A percentile compares a stretch with the other conserved stretches of the same genome.
phyloP scores from a whole-genome alignment of 2,797 vertebrate genomes.

The Luscinia megarhynchos region DNA sequence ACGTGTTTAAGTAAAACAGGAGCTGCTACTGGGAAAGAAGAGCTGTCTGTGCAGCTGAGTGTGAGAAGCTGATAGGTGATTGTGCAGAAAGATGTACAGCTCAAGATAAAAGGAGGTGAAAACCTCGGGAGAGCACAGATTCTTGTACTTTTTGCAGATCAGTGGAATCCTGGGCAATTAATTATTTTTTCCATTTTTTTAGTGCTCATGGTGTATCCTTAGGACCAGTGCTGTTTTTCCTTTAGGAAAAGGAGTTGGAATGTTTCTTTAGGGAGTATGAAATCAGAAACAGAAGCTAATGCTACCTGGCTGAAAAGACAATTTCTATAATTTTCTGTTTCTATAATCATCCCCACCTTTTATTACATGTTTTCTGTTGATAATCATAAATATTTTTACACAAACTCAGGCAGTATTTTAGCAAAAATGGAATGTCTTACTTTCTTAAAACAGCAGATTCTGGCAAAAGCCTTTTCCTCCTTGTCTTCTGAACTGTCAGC shows the following conservation, averaged over 20 bases:
- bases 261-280: neutral
- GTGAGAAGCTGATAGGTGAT: neutral
- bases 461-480: neutral
- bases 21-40: neutral
- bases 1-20: fast-evolving
- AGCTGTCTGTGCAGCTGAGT: neutral
- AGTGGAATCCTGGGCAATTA: neutral
- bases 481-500: constrained; percentile 18
- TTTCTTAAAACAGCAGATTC: neutral
- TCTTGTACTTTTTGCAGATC: neutral
- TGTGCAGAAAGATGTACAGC: neutral
- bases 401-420: neutral
- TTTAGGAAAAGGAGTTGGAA: neutral
- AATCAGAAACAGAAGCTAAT: neutral
- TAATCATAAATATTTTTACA: neutral
- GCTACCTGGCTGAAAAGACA: neutral
- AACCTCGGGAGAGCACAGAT: neutral
- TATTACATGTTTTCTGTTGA: neutral
- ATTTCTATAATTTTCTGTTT: neutral
- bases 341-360: neutral
- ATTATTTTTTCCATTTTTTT: neutral
- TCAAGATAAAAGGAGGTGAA: neutral
- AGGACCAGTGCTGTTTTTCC: neutral
- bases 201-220: neutral
- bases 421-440: neutral